Evolutionary conservation across 2,113 vertebrate species (phyloP), one percentile per base, ranked within the genome.

Genomic region (Lepisosteus oculatus): DNA sequence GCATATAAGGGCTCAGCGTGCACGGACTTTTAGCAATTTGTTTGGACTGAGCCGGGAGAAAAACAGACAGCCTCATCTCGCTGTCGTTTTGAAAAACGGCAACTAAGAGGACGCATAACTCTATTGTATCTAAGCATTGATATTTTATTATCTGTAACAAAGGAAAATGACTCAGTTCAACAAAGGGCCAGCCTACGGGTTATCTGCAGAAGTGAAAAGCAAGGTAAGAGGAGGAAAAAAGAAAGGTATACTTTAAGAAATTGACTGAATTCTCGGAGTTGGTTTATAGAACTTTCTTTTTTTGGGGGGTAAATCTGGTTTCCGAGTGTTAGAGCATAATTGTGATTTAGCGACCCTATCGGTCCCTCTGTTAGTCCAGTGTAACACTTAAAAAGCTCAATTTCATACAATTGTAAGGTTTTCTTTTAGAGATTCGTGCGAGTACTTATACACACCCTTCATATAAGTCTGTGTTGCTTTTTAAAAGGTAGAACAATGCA

Each of bases 121-220:
- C 29, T 29, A 29, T 59, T 59, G 7, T 59, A 59, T 67, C 61
- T 43, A 29, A 29, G 29, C 29, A 29, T 29, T 61, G 76, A 68
- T 72, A 66, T 74, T 55, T 42, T 59, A 75, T 56, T 72, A 64
- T 71, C 2, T 51, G 71, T 45, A 73, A 71, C 11, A 63, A 72
- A 69, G 11, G 54, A 86, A 67, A 79, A 97, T 98, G 96, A 92
- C 93, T 69, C 92, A 96, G 79, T 98, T 98, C 80, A 98, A 98
- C 81, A 96, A 94, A 84, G 96, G 96, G 65, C 96, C 95, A 47
- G 89, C 94, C 55, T 98, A 98, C 75, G 96, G 96, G 69, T 85
- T 97, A 69, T 96, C 96, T 57, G 95, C 96, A 29, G 95, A 98
- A 79, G 96, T 98, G 68, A 93, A 93, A 75, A 97, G 93, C 88